Conservation (phyloP, 35 echinoderm and acorn worm genomes). For the Lytechinus variegatus region DNA sequence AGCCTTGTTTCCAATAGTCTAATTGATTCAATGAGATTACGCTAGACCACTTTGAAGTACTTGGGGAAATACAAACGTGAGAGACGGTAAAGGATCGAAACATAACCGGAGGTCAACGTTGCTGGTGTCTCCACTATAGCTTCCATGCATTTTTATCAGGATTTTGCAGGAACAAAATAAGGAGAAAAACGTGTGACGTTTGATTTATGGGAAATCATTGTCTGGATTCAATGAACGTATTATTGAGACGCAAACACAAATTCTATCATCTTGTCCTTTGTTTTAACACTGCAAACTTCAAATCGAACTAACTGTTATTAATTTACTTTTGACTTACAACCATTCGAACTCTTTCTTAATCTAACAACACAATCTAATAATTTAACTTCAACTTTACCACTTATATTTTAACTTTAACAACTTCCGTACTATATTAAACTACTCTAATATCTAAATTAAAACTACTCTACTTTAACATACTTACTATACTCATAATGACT, state of each 20-base stretch:
- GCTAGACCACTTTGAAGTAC: background rate
- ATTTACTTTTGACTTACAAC: no score
- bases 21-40: background rate
- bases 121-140: background rate
- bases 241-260: background rate
- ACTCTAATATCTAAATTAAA: no score
- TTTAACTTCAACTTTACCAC: no score
- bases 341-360: no score
- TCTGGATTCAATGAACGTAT: background rate
- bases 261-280: background rate
- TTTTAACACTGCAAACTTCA: no score
- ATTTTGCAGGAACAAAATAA: background rate
- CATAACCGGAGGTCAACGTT: background rate
- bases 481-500: no score
- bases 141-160: background rate
- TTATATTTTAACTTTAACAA: no score
- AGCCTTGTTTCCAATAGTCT: background rate
- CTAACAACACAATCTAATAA: no score
- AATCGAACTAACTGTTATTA: no score
- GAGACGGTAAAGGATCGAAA: background rate
- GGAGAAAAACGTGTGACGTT: background rate
- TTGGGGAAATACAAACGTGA: background rate
- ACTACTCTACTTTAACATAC: no score
- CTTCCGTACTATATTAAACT: no score
- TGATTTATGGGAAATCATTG: conserved; percentile 1